These are phyloP conservation scores for Heteromyza rotundicornis DNA, from an alignment of 2,888 invertebrate species.

Conservation along the genomic window DNA sequence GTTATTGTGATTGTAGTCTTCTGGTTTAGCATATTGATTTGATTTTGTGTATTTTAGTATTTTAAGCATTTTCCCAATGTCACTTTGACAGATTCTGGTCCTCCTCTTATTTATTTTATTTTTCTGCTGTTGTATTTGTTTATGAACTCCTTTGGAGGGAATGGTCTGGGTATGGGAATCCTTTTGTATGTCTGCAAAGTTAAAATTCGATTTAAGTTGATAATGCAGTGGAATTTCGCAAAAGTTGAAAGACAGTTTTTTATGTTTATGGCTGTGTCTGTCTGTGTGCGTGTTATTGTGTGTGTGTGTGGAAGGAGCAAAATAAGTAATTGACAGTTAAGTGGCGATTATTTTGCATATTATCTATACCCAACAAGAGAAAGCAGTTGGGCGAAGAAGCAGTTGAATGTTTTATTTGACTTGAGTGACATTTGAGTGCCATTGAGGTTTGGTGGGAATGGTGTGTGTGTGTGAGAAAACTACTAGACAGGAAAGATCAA, in stretches of 20 bases:
- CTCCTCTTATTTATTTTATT: neutral
- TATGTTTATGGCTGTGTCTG: no score
- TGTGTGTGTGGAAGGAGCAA: no score
- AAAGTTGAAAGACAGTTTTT: neutral
- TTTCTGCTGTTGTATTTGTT: conserved; percentile 2
- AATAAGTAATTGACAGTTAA: neutral
- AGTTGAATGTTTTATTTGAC: no score
- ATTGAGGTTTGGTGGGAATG: no score
- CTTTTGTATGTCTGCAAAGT: conserved; percentile 35
- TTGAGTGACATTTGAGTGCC: no score
- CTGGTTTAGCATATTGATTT: conserved; percentile 14
- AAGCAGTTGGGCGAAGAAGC: no score
- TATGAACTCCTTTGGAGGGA: neutral
- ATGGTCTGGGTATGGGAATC: conserved; percentile 14
- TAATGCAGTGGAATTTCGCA: neutral
- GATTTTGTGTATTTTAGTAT: conserved; percentile 8
- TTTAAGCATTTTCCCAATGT: conserved; percentile 7
- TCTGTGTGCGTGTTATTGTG: no score
- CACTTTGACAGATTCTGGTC: conserved; percentile 13
- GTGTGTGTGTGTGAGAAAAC: no score
- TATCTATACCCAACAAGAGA: no score
- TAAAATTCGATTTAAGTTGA: conserved; percentile 34
- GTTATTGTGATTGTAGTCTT: no score
- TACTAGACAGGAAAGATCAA: no score
- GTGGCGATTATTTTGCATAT: neutral